These are phyloP conservation scores for Hepsetus odoe DNA, from an alignment of 2,113 vertebrate species.

Conservation along the genomic window DNA sequence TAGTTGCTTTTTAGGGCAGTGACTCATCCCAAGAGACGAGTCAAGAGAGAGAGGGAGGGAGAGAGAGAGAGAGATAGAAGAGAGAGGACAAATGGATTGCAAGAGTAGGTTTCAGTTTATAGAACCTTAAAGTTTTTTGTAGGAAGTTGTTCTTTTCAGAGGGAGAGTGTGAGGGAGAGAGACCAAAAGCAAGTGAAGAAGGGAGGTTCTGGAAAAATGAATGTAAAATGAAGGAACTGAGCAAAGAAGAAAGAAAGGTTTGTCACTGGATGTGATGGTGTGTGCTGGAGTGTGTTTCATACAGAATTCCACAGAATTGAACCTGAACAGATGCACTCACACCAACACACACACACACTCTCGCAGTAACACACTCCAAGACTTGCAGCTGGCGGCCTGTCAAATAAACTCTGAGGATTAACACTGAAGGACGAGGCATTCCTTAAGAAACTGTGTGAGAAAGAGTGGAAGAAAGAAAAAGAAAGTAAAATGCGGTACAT, in stretches of 20 bases:
- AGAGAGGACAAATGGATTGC: neutral
- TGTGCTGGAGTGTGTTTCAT: neutral
- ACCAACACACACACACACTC: neutral
- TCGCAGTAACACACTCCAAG: neutral
- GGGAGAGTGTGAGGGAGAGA: constrained; percentile 5
- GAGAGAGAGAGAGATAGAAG: constrained; percentile 6
- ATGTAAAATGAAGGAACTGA: constrained; percentile 31
- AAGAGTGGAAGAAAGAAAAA: constrained; percentile 44
- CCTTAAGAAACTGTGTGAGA: constrained; percentile 24
- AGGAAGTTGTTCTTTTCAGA: neutral
- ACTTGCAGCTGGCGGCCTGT: constrained; percentile 5
- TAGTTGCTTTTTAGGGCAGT: constrained; percentile 52
- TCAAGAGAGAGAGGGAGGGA: constrained; percentile 7
- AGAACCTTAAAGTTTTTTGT: constrained; percentile 7
- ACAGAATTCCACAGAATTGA: neutral
- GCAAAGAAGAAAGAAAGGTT: constrained; percentile 5
- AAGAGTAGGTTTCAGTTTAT: neutral
- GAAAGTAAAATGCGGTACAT: constrained; percentile 62
- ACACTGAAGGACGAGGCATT: constrained; percentile 29
- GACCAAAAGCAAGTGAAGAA: neutral
- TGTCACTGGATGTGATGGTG: neutral
- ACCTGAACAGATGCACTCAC: neutral
- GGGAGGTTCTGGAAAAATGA: constrained; percentile 16
- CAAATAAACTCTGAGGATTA: constrained; percentile 24
- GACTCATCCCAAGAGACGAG: constrained; percentile 58